phyloP scores from a whole-genome alignment of 2,888 invertebrate species.

The Cheilosia scutellata region DNA sequence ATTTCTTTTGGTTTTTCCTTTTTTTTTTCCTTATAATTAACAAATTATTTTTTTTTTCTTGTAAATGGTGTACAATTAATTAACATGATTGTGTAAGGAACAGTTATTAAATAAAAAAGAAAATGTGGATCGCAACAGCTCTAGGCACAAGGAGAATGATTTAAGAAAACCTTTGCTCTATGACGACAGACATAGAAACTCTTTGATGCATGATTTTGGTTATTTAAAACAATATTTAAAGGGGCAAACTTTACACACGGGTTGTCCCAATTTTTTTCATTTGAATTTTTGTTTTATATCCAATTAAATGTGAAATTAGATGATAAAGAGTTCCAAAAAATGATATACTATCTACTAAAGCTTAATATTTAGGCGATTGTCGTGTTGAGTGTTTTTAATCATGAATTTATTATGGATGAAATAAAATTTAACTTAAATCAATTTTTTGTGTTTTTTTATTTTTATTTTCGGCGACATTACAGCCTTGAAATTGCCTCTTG shows the following conservation, averaged over 20 bases:
- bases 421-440: slow-evolving; percentile 42
- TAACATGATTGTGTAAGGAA: slow-evolving; percentile 1
- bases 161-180: neutral
- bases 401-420: slow-evolving; percentile 50
- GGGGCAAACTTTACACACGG: neutral
- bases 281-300: slow-evolving; percentile 3
- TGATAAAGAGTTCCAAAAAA: slow-evolving; percentile 11
- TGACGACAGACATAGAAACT: slow-evolving; percentile 12
- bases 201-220: slow-evolving; percentile 43
- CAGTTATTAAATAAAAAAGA: neutral
- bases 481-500: too few relatives aligned
- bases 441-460: neutral
- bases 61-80: slow-evolving; percentile 20
- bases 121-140: slow-evolving; percentile 16
- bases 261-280: slow-evolving; percentile 13
- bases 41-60: slow-evolving; percentile 7
- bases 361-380: slow-evolving; percentile 55
- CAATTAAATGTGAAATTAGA: slow-evolving; percentile 1
- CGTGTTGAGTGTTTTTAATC: slow-evolving; percentile 71
- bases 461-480: too few relatives aligned
- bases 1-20: slow-evolving; percentile 3
- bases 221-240: neutral
- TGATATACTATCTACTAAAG: slow-evolving; percentile 46
- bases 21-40: slow-evolving; percentile 32
- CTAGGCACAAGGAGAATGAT: slow-evolving; percentile 20